Conservation (phyloP, 2,113 vertebrate species). For the Coryphaenoides rupestris region DNA sequence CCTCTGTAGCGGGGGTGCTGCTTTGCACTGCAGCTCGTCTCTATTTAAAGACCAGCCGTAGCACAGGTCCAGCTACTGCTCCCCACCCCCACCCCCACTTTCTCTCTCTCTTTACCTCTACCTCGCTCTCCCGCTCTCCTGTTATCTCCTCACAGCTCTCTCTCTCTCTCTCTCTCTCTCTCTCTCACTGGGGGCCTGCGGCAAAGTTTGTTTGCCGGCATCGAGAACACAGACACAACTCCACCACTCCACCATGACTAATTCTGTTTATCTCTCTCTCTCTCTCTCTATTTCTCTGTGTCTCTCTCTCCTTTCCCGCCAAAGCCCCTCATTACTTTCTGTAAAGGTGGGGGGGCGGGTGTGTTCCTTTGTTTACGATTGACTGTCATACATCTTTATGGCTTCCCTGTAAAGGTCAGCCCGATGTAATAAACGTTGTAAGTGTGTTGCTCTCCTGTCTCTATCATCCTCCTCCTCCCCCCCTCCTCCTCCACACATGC, state of each 20-base stretch:
- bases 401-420: constrained; percentile 41
- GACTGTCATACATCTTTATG: constrained; percentile 43
- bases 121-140: too few relatives aligned
- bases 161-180: too few relatives aligned
- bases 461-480: background rate
- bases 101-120: background rate
- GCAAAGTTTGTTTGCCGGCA: constrained; percentile 10
- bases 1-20: too few relatives aligned
- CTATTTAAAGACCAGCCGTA: constrained; percentile 19
- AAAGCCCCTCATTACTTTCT: constrained; percentile 7
- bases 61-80: constrained; percentile 10
- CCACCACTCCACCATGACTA: constrained; percentile 37
- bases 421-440: constrained; percentile 25
- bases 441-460: constrained; percentile 3
- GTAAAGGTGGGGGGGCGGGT: constrained; percentile 10
- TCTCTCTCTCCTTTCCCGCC: constrained; percentile 18
- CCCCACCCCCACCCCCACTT: constrained; percentile 4
- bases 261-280: constrained; percentile 12
- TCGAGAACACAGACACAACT: constrained; percentile 23
- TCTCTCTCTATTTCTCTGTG: background rate
- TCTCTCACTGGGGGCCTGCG: too few relatives aligned
- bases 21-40: too few relatives aligned
- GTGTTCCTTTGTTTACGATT: constrained; percentile 34
- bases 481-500: background rate
- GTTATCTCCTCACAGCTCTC: too few relatives aligned